These are phyloP conservation scores for Centroberyx gerrardi DNA, from an alignment of 2,797 vertebrate genomes.

Conservation along the genomic window DNA sequence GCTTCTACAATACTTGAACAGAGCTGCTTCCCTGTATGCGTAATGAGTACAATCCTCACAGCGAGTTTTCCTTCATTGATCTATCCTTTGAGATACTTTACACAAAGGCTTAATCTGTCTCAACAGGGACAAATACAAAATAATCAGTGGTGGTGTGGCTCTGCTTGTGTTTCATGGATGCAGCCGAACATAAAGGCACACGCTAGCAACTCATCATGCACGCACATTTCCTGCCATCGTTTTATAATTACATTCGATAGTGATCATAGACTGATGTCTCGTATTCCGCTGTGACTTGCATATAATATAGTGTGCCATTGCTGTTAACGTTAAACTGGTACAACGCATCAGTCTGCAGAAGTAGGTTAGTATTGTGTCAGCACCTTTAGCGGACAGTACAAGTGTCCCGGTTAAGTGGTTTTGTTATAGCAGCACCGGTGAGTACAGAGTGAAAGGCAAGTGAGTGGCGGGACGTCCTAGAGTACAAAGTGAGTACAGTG, in stretches of 20 bases:
- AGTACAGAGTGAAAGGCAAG: conserved; percentile 51
- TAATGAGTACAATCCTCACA: conserved; percentile 3
- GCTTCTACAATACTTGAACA: neutral
- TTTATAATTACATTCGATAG: conserved; percentile 6
- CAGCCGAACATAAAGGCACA: conserved; percentile 62
- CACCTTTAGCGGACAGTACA: conserved; percentile 23
- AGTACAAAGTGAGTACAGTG: conserved; percentile 15
- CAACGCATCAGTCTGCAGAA: neutral
- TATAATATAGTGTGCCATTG: conserved; percentile 2
- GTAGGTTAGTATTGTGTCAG: neutral
- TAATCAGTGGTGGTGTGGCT: neutral
- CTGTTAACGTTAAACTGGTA: neutral
- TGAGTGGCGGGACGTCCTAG: conserved; percentile 6
- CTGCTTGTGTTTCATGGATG: conserved; percentile 6
- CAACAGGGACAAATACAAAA: neutral
- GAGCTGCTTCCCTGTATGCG: neutral
- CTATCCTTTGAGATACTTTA: neutral
- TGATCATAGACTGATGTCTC: neutral
- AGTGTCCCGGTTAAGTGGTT: conserved; percentile 24
- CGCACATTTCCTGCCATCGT: conserved; percentile 9
- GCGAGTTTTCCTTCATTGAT: neutral
- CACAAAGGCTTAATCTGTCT: neutral
- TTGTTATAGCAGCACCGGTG: conserved; percentile 35
- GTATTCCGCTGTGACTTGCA: neutral
- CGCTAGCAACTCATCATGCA: conserved; percentile 32